These are phyloP conservation scores for Larimichthys crocea DNA, from an alignment of 2,113 vertebrate genomes.

Conservation along the genomic window DNA sequence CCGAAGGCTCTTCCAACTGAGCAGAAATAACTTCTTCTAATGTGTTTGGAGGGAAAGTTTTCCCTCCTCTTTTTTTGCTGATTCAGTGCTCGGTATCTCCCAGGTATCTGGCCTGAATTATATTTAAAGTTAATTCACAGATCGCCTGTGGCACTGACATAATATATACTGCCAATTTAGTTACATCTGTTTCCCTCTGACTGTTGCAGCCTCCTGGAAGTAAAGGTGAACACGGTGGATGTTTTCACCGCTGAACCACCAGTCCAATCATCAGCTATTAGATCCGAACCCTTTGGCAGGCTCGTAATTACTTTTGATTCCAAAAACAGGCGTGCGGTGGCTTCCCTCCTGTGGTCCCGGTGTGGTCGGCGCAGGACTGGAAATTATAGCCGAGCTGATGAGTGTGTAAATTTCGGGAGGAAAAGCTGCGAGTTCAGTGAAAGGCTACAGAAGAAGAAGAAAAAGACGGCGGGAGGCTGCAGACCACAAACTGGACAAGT, in stretches of 20 bases:
- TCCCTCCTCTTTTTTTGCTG: conserved; percentile 37
- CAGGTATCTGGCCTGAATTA: conserved; percentile 4
- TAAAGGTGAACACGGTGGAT: conserved; percentile 23
- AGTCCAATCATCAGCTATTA: conserved; percentile 55
- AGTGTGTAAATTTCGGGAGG: conserved; percentile 65
- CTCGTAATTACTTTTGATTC: conserved; percentile 63
- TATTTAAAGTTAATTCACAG: conserved; percentile 51
- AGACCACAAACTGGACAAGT: conserved; percentile 71
- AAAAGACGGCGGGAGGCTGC: conserved; percentile 41
- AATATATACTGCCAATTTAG: conserved; percentile 1
- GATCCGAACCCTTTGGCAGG: conserved; percentile 39
- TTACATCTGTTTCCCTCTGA: conserved; percentile 30
- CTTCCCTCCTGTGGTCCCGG: conserved; percentile 47
- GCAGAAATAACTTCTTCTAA: conserved; percentile 9
- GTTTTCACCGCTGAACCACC: conserved; percentile 21
- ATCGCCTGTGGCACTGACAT: conserved; percentile 29
- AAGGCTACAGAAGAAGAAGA: conserved; percentile 56
- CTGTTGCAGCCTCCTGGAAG: conserved; percentile 5
- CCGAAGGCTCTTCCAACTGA: not conserved
- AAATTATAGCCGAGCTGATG: conserved; percentile 67
- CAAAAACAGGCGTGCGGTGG: conserved; percentile 60
- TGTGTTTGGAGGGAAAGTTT: conserved; percentile 22
- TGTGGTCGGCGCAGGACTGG: conserved; percentile 52
- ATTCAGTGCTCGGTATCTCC: conserved; percentile 38
- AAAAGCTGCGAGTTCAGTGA: conserved; percentile 67